These are phyloP conservation scores for Palaemon carinicauda DNA, from an alignment of 1,140 invertebrate species.

Conservation along the genomic window DNA sequence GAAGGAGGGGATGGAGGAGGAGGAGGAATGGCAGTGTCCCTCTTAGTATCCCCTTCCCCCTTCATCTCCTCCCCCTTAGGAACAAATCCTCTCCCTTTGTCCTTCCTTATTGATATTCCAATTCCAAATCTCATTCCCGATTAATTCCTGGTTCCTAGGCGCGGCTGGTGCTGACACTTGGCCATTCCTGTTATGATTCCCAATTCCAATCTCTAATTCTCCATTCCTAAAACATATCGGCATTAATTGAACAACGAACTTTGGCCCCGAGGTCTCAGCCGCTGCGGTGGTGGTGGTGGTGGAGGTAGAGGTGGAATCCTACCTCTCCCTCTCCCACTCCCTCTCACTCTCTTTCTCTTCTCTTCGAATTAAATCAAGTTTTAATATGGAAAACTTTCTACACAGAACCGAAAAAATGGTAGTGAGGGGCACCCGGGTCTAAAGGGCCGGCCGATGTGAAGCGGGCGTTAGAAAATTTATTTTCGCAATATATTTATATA, in stretches of 20 bases:
- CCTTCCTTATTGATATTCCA: conserved; percentile 53
- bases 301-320: background rate
- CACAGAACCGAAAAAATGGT: too few species aligned
- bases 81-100: conserved; percentile 22
- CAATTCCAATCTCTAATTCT: conserved; percentile 56
- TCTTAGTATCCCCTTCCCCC: background rate
- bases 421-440: too few species aligned
- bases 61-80: background rate
- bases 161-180: conserved; percentile 51
- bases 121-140: conserved; percentile 56
- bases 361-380: too few species aligned
- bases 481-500: too few species aligned
- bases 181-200: conserved; percentile 55
- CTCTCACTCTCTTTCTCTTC: background rate
- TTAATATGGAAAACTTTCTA: too few species aligned
- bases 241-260: conserved; percentile 48
- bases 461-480: too few species aligned
- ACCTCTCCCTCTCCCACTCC: background rate
- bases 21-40: too few species aligned
- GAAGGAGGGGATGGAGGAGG: too few species aligned
- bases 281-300: background rate
- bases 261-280: background rate
- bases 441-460: too few species aligned
- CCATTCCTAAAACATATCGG: conserved; percentile 55
- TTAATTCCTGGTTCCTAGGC: conserved; percentile 54